phyloP scores from a whole-genome alignment of 2,888 invertebrate species.

The Parnassius mnemosyne region DNA sequence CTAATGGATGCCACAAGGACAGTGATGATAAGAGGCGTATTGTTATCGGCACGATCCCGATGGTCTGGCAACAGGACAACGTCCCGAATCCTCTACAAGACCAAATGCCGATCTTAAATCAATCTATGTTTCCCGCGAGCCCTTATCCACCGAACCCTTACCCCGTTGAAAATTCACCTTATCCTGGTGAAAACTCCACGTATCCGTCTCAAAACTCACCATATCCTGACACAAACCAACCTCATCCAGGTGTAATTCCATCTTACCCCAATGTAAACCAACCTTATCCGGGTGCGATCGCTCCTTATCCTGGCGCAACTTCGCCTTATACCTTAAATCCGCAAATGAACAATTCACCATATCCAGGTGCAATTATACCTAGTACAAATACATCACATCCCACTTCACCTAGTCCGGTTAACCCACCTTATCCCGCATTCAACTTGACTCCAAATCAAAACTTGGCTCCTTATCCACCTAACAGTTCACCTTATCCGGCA shows the following conservation, averaged over 20 bases:
- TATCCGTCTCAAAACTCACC: slow-evolving; percentile 32
- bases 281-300: slow-evolving; percentile 32
- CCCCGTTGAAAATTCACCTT: slow-evolving; percentile 21
- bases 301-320: slow-evolving; percentile 35
- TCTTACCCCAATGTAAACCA: slow-evolving; percentile 18
- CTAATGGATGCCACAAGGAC: slow-evolving; percentile 54
- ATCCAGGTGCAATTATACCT: slow-evolving; percentile 15
- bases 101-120: slow-evolving; percentile 46
- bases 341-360: slow-evolving; percentile 7
- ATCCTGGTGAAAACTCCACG: neutral
- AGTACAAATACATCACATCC: slow-evolving; percentile 31
- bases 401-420: slow-evolving; percentile 13
- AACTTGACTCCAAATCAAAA: slow-evolving; percentile 21
- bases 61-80: slow-evolving; percentile 47
- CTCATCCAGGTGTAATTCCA: slow-evolving; percentile 31
- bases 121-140: slow-evolving; percentile 36
- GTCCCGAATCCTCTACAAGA: slow-evolving; percentile 41
- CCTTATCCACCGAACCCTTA: slow-evolving; percentile 33
- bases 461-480: slow-evolving; percentile 29
- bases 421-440: neutral
- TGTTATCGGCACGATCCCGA: slow-evolving; percentile 57
- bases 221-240: slow-evolving; percentile 33
- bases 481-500: slow-evolving; percentile 26
- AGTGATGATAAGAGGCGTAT: slow-evolving; percentile 42
- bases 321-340: slow-evolving; percentile 31